phyloP scores from a whole-genome alignment of 2,113 vertebrate species.

The Myotis lucifugus region DNA sequence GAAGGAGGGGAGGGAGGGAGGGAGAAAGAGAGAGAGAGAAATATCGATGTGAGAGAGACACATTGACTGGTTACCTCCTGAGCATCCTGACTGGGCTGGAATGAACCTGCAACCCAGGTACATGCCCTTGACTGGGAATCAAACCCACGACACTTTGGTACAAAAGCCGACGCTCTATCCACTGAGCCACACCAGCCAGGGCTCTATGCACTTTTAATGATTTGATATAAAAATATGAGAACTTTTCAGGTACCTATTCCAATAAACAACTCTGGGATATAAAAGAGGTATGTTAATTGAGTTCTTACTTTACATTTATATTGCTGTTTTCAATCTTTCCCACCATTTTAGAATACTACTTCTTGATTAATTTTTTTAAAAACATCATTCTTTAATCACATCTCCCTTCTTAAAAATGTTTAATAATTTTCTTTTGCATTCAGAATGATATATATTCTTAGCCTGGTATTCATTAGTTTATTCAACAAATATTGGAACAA shows the following conservation, averaged over 20 bases:
- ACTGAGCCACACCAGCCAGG: too few species aligned
- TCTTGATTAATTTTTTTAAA: conserved; percentile 4
- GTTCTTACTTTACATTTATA: conserved; percentile 50
- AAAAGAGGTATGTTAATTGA: conserved; percentile 38
- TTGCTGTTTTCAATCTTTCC: neutral
- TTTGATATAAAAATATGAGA: conserved; percentile 46
- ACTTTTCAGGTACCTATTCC: conserved; percentile 17
- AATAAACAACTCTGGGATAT: conserved; percentile 32
- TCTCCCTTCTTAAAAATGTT: conserved; percentile 47
- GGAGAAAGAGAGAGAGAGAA: too few species aligned
- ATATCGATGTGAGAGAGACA: too few species aligned
- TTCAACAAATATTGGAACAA: conserved; percentile 25
- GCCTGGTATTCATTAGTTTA: conserved; percentile 18
- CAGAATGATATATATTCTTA: conserved; percentile 40
- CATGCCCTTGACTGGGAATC: too few species aligned
- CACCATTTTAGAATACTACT: conserved; percentile 8
- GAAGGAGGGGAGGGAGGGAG: too few species aligned
- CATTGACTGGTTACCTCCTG: too few species aligned
- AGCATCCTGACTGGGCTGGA: too few species aligned
- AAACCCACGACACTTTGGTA: too few species aligned
- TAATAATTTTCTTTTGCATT: conserved; percentile 28
- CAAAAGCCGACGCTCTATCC: too few species aligned
- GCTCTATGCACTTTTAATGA: conserved; percentile 18
- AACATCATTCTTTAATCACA: conserved; percentile 22
- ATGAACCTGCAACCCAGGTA: too few species aligned